These are phyloP conservation scores for Tricholaema leucomelas DNA, from an alignment of 2,113 vertebrate species.

Conservation along the genomic window DNA sequence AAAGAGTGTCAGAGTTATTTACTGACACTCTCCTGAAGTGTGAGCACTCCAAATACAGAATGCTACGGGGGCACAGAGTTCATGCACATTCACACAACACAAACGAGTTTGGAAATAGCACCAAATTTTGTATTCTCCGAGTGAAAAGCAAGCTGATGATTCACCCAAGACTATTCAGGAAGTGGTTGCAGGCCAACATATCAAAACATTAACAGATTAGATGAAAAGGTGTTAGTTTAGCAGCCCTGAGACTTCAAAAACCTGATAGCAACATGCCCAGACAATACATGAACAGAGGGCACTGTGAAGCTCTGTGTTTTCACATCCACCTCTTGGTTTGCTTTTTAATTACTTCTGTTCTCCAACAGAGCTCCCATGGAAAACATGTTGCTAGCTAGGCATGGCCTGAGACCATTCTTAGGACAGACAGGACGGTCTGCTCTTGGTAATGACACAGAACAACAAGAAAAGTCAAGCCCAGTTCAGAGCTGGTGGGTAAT, in stretches of 20 bases:
- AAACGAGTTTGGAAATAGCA: neutral
- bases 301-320: neutral
- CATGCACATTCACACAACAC: neutral
- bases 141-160: neutral
- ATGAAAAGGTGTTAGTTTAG: neutral
- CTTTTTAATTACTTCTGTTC: neutral
- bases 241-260: slow-evolving; percentile 5
- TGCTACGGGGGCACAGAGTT: neutral
- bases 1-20: neutral
- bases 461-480: neutral
- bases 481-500: neutral
- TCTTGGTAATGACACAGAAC: neutral
- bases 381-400: fast-evolving
- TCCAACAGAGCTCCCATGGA: neutral
- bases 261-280: neutral
- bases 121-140: neutral
- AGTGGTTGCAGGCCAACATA: neutral
- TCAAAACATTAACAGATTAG: neutral
- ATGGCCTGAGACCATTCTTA: neutral
- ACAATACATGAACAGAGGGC: neutral
- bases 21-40: neutral
- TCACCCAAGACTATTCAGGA: neutral
- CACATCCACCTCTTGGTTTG: neutral
- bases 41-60: neutral
- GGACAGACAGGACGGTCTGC: neutral